Conservation (phyloP, 2,888 invertebrate genomes). For the Zelleria hepariella region DNA sequence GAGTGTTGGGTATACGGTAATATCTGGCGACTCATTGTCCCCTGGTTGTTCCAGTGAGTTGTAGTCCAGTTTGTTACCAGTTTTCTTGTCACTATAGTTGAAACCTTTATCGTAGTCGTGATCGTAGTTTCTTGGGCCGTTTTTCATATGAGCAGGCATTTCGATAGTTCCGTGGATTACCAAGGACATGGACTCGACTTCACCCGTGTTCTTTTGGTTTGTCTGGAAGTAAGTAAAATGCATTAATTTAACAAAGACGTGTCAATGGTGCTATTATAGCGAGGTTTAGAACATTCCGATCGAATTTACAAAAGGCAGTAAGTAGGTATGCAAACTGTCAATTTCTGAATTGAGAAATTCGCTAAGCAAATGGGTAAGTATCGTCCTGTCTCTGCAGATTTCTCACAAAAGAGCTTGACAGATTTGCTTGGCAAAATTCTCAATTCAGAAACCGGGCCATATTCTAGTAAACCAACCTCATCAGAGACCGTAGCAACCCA, state of each 20-base stretch:
- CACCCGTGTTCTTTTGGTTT: conserved; percentile 66
- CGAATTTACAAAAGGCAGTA: too few relatives aligned
- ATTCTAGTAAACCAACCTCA: conserved; percentile 34
- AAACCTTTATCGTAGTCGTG: conserved; percentile 28
- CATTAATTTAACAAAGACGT: too few relatives aligned
- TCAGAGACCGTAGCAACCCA: conserved; percentile 73
- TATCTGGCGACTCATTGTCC: background rate
- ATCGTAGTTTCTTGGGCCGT: conserved; percentile 69
- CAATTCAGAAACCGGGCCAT: too few relatives aligned
- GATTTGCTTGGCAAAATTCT: too few relatives aligned
- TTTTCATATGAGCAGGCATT: conserved; percentile 74
- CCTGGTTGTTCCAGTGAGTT: background rate
- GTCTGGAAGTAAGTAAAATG: conserved; percentile 28
- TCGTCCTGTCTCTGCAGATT: too few relatives aligned
- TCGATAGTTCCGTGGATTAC: conserved; percentile 80
- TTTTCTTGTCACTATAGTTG: background rate
- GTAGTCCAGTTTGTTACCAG: background rate
- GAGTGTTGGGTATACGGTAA: conserved; percentile 24
- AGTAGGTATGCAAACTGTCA: too few relatives aligned
- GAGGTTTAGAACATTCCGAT: too few relatives aligned
- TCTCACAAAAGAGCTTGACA: too few relatives aligned
- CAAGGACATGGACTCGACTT: conserved; percentile 71
- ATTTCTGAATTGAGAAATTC: too few relatives aligned
- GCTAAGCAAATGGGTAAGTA: too few relatives aligned
- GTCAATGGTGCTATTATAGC: too few relatives aligned